Percentiles rank a stretch among this genome's conserved stretches.
Conservation (phyloP, 2,797 vertebrate genomes). For the Sebastes matsubarae region DNA sequence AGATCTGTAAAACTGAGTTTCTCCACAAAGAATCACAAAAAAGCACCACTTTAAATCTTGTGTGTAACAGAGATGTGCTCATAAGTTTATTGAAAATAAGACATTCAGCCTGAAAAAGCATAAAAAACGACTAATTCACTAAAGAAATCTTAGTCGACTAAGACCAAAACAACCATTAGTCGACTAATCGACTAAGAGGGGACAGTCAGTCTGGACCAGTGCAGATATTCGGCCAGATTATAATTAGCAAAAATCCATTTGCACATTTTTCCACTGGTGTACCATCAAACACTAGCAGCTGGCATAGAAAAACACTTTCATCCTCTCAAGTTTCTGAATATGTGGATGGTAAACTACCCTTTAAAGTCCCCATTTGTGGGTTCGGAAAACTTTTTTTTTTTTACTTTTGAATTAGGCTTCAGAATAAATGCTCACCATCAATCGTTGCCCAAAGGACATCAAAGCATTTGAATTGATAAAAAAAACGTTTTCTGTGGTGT, state of each 20-base stretch:
- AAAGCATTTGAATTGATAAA: neutral
- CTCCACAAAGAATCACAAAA: too few relatives aligned
- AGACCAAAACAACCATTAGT: too few relatives aligned
- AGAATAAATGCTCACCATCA: neutral
- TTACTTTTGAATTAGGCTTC: neutral
- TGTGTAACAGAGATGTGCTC: too few relatives aligned
- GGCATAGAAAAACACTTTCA: neutral
- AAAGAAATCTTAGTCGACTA: too few relatives aligned
- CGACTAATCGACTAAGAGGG: too few relatives aligned
- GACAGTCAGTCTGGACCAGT: too few relatives aligned
- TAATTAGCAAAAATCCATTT: neutral
- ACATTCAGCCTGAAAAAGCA: too few relatives aligned
- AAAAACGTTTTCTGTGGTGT: neutral
- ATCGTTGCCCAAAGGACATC: neutral
- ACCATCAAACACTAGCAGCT: neutral
- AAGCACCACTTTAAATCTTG: too few relatives aligned
- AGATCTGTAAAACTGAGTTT: too few relatives aligned
- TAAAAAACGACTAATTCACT: too few relatives aligned
- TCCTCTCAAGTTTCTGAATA: neutral
- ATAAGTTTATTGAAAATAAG: too few relatives aligned
- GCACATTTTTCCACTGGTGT: neutral
- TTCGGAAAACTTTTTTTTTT: slow-evolving; percentile 11
- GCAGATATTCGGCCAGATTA: neutral
- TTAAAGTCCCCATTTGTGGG: neutral
- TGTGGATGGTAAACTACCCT: neutral